phyloP scores from a whole-genome alignment of 2,888 invertebrate genomes.

The Enchytraeus crypticus region DNA sequence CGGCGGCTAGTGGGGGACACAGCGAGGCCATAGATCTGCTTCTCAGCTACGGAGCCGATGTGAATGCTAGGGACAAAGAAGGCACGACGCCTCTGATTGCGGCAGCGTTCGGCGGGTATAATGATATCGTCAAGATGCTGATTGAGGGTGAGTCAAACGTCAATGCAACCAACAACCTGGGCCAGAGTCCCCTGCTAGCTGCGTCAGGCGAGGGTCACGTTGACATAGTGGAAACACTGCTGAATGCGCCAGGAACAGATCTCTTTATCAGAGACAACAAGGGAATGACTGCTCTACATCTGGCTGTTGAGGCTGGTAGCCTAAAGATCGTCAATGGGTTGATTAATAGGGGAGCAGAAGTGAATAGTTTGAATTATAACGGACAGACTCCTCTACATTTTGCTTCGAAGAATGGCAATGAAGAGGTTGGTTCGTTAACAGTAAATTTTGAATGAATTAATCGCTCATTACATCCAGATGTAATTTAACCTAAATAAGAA shows the following conservation, averaged over 20 bases:
- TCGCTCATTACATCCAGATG: too few species aligned
- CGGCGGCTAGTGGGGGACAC: constrained; percentile 3
- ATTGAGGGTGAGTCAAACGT: background rate
- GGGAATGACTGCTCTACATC: background rate
- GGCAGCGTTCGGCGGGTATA: background rate
- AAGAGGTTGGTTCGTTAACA: too few species aligned
- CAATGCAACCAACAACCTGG: background rate
- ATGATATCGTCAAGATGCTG: constrained; percentile 1
- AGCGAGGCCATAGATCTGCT: background rate
- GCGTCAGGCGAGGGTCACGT: constrained; percentile 1
- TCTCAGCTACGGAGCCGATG: constrained; percentile 1
- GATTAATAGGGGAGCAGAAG: too few species aligned
- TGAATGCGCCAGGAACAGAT: too few species aligned
- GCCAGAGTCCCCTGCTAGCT: background rate
- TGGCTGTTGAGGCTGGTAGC: too few species aligned
- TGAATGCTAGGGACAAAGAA: background rate
- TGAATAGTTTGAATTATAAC: too few species aligned
- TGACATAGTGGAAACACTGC: background rate
- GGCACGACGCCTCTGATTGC: background rate
- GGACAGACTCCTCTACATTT: too few species aligned
- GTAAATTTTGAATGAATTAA: too few species aligned
- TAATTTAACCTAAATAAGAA: too few species aligned
- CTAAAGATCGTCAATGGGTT: too few species aligned
- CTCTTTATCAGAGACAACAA: background rate
- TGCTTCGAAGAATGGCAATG: too few species aligned